Percentiles rank a stretch among this genome's conserved stretches.
Evolutionary conservation across 2,797 vertebrate species (phyloP).

Genomic region (Eutrigla gurnardus): DNA sequence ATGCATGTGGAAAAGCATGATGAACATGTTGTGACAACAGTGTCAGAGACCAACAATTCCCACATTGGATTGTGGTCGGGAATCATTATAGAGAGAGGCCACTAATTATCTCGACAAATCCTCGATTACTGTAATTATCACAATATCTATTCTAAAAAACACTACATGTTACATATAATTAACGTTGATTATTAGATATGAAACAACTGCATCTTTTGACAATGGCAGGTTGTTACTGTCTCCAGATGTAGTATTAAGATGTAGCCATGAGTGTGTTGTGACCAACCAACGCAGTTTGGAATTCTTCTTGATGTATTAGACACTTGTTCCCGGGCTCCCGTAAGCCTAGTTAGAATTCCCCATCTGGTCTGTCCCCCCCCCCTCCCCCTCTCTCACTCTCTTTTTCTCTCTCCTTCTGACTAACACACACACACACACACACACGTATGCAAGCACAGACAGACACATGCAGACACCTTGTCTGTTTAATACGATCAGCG

Average conservation of each 20-base stretch:
- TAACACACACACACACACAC: constrained; percentile 4
- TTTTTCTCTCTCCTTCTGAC: constrained; percentile 2
- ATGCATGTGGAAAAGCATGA: neutral
- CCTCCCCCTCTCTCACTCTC: constrained; percentile 9
- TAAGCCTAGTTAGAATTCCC: constrained; percentile 65
- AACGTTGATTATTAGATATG: constrained; percentile 2
- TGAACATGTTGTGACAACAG: neutral
- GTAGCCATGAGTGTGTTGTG: constrained; percentile 8
- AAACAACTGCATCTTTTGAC: constrained; percentile 5
- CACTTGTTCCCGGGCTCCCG: constrained; percentile 39
- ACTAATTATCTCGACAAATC: constrained; percentile 26
- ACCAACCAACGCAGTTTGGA: constrained; percentile 36
- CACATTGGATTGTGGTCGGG: neutral
- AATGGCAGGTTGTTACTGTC: constrained; percentile 11
- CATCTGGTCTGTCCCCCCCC: constrained; percentile 45
- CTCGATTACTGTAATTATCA: constrained; percentile 16
- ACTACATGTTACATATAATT: neutral
- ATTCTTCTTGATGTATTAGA: constrained; percentile 42
- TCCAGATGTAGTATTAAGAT: constrained; percentile 18
- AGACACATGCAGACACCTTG: constrained; percentile 54
- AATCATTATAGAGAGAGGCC: neutral
- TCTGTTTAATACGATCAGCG: constrained; percentile 72
- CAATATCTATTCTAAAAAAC: constrained; percentile 19
- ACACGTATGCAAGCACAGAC: constrained; percentile 28
- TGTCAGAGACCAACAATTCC: constrained; percentile 2